phyloP scores from a whole-genome alignment of 2,797 vertebrate genomes.

The Pangasius djambal region DNA sequence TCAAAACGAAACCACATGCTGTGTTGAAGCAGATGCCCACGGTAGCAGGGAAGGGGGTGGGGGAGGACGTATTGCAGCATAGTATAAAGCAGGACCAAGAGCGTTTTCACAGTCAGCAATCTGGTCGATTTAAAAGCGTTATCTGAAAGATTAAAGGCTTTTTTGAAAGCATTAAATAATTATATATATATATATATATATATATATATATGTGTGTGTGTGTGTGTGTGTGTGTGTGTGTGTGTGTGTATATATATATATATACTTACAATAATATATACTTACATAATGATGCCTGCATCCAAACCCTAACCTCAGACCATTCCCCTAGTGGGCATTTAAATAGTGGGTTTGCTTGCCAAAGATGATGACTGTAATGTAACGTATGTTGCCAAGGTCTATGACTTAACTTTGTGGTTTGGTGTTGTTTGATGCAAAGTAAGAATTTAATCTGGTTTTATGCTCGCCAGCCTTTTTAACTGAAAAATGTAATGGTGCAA shows the following conservation, averaged over 20 bases:
- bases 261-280: too few relatives aligned
- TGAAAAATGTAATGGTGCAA: slow-evolving; percentile 66
- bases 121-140: not conserved
- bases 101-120: not conserved
- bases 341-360: slow-evolving; percentile 69
- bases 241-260: not conserved
- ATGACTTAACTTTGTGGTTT: slow-evolving; percentile 69
- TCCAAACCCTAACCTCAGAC: slow-evolving; percentile 61
- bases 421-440: slow-evolving; percentile 66
- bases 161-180: not conserved
- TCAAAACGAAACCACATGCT: slow-evolving; percentile 61
- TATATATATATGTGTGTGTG: too few relatives aligned
- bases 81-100: slow-evolving; percentile 2
- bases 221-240: too few relatives aligned
- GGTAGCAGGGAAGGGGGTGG: slow-evolving; percentile 36
- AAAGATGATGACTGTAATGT: slow-evolving; percentile 75
- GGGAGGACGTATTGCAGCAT: slow-evolving; percentile 26
- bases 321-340: slow-evolving; percentile 66
- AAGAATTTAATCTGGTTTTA: slow-evolving; percentile 68
- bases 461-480: slow-evolving; percentile 66
- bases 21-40: slow-evolving; percentile 36
- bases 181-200: not conserved
- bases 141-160: not conserved
- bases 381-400: slow-evolving; percentile 71
- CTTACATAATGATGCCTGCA: slow-evolving; percentile 45